phyloP scores from a whole-genome alignment of 1,140 invertebrate genomes.

The Bombus pyrosoma region DNA sequence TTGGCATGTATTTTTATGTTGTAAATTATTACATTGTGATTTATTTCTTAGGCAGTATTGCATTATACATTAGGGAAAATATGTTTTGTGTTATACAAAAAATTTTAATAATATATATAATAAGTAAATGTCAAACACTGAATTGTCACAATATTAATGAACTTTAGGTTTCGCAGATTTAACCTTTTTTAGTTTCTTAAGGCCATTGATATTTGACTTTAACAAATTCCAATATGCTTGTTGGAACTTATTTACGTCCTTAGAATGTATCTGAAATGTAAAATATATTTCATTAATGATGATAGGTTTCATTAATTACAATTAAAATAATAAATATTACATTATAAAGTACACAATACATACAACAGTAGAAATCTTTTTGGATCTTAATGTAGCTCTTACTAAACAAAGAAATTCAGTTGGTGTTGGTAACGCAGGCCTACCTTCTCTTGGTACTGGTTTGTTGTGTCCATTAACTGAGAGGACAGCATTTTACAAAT shows the following conservation, averaged over 20 bases:
- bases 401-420: constrained; percentile 89
- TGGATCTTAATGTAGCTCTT: constrained; percentile 87
- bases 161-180: constrained; percentile 88
- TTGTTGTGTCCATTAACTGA: constrained; percentile 89
- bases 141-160: constrained; percentile 75
- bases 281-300: constrained; percentile 12
- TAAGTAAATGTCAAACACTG: constrained; percentile 4
- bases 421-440: constrained; percentile 84
- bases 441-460: constrained; percentile 85
- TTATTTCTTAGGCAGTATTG: constrained; percentile 20
- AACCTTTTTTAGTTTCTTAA: constrained; percentile 92
- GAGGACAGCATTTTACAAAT: constrained; percentile 63
- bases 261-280: constrained; percentile 86
- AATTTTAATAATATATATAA: constrained; percentile 37
- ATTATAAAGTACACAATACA: constrained; percentile 65
- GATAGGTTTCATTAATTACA: too few species aligned
- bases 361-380: constrained; percentile 91
- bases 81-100: constrained; percentile 33
- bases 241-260: constrained; percentile 93
- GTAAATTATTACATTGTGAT: constrained; percentile 13
- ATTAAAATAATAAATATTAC: background rate
- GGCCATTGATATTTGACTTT: constrained; percentile 92
- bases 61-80: constrained; percentile 4
- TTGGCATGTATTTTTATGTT: constrained; percentile 17
- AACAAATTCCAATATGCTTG: constrained; percentile 91